Conservation (phyloP, 1,140 invertebrate species). For the Saxidomus purpurata region DNA sequence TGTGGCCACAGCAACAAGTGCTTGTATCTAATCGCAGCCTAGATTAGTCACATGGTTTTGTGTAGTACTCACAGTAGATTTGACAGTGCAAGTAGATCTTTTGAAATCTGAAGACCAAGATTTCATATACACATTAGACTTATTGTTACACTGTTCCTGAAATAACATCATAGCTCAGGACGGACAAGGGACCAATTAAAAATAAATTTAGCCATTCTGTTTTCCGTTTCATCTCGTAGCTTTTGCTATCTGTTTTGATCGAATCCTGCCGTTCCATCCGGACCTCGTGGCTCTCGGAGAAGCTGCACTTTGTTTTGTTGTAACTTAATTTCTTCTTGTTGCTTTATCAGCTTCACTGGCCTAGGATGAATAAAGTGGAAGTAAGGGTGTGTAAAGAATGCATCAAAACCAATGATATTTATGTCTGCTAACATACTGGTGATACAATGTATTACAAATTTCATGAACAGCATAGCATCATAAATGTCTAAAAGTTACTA, state of each 20-base stretch:
- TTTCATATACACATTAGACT: not conserved
- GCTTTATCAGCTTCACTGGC: constrained; percentile 50
- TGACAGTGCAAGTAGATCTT: not conserved
- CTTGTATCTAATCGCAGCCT: not conserved
- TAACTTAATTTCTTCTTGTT: constrained; percentile 33
- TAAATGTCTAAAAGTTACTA: no score
- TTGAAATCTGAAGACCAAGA: not conserved
- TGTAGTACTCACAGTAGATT: not conserved
- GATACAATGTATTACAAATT: no score
- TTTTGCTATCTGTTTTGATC: constrained; percentile 58
- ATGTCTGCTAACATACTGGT: no score
- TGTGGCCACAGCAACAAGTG: no score
- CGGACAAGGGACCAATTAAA: not conserved
- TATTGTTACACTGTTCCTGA: not conserved
- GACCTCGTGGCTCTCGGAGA: constrained; percentile 51
- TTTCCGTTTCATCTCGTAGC: not conserved
- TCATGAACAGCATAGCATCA: no score
- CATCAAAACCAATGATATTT: no score
- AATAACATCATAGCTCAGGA: not conserved
- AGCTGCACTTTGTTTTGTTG: constrained; percentile 43
- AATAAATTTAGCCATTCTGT: constrained; percentile 17
- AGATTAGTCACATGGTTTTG: not conserved
- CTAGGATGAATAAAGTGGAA: constrained; percentile 45
- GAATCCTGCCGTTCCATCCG: constrained; percentile 53
- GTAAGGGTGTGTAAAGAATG: no score